Conservation (phyloP, 1,140 invertebrate genomes). For the Macrobrachium nipponense region DNA sequence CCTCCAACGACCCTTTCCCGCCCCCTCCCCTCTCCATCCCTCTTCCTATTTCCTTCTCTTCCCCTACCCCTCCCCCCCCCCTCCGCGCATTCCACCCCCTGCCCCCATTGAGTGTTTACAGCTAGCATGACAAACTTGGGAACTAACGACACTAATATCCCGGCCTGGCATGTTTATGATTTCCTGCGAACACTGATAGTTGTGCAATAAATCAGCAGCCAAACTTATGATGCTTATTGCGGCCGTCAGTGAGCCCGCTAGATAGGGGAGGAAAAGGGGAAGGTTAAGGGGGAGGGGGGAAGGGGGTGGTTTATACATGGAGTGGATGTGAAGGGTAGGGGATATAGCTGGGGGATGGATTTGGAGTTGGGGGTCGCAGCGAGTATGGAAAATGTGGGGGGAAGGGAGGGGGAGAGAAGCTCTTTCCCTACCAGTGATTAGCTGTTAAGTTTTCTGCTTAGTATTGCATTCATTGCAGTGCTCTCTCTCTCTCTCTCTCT, state of each 20-base stretch:
- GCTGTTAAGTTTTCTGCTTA: neutral
- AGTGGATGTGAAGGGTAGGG: neutral
- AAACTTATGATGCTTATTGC: conserved; percentile 60
- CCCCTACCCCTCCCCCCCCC: neutral
- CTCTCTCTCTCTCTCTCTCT: too few relatives aligned
- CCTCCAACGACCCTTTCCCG: neutral
- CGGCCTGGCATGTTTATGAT: conserved; percentile 56
- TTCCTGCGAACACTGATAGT: conserved; percentile 60
- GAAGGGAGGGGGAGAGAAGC: neutral
- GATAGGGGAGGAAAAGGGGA: neutral
- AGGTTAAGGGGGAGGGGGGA: neutral
- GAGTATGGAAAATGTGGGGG: neutral
- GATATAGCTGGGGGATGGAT: too few relatives aligned
- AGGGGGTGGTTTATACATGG: neutral
- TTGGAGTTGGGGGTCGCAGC: too few relatives aligned
- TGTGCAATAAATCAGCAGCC: conserved; percentile 50
- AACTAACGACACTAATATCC: conserved; percentile 61
- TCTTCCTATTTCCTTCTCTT: neutral
- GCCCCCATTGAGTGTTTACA: conserved; percentile 46
- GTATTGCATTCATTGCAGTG: too few relatives aligned
- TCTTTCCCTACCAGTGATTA: neutral
- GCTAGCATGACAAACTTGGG: conserved; percentile 61
- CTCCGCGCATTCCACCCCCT: neutral
- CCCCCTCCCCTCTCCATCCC: neutral
- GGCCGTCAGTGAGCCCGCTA: conserved; percentile 43